A percentile compares a stretch with the other conserved stretches of the same genome.
These are phyloP conservation scores for Microvelia longipes DNA, from an alignment of 1,140 invertebrate species.

Conservation along the genomic window DNA sequence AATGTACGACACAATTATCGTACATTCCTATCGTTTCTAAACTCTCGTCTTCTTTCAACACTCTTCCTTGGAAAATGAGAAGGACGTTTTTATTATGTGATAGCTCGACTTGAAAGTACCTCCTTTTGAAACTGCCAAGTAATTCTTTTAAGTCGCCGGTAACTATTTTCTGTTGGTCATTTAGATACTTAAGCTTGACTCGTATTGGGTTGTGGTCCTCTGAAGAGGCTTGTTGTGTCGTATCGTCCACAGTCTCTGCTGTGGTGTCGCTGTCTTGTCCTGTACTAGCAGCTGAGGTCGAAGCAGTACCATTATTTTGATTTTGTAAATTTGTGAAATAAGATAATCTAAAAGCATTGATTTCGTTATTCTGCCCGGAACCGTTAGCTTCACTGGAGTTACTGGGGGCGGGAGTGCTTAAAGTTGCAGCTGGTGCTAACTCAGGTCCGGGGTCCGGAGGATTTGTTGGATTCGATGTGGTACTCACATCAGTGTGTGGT, in stretches of 20 bases:
- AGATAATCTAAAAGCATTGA: neutral
- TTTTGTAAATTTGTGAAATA: neutral
- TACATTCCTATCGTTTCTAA: constrained; percentile 61
- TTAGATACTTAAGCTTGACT: constrained; percentile 70
- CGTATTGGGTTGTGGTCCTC: constrained; percentile 35
- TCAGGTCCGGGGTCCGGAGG: neutral
- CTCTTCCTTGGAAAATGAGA: constrained; percentile 74
- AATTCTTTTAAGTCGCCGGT: constrained; percentile 55
- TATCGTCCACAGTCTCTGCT: neutral
- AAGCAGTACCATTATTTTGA: neutral
- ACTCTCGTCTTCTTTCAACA: constrained; percentile 59
- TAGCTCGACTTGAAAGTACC: constrained; percentile 65
- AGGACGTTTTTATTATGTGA: constrained; percentile 58
- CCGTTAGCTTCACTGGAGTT: neutral
- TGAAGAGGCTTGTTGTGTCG: neutral
- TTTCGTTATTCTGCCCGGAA: neutral
- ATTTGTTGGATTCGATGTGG: neutral
- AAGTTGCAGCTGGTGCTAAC: neutral
- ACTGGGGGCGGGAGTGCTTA: neutral
- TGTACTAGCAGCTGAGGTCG: neutral
- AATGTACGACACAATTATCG: constrained; percentile 77
- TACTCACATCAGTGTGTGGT: constrained; percentile 22
- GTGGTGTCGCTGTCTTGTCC: neutral
- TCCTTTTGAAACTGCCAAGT: constrained; percentile 72
- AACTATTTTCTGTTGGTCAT: constrained; percentile 68